These are phyloP conservation scores for Elanoides forficatus DNA, from an alignment of 2,113 vertebrate species.

Conservation along the genomic window DNA sequence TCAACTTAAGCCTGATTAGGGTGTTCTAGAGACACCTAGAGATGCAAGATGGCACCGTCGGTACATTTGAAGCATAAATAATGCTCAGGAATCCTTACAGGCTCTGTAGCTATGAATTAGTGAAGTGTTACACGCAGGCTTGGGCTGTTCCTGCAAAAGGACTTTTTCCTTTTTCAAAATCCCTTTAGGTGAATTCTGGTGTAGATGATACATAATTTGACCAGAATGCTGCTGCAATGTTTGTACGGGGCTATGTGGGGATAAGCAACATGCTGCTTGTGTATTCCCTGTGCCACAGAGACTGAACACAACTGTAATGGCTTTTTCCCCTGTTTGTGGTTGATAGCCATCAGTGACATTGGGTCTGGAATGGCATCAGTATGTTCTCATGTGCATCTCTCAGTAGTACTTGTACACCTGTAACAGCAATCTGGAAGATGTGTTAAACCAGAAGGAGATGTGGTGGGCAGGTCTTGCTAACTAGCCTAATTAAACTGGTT, in stretches of 20 bases:
- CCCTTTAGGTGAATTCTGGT: not conserved
- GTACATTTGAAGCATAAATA: not conserved
- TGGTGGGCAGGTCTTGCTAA: not conserved
- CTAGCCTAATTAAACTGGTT: not conserved
- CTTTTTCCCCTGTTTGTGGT: not conserved
- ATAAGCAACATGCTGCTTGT: not conserved
- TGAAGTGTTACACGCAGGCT: not conserved
- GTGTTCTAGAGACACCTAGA: not conserved
- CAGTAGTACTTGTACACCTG: not conserved
- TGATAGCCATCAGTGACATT: accelerated
- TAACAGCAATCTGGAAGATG: not conserved
- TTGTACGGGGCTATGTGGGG: not conserved
- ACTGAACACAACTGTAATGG: too few relatives aligned
- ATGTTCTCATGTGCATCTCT: not conserved
- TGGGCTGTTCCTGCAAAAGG: not conserved
- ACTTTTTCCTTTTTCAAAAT: not conserved
- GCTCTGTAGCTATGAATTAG: not conserved
- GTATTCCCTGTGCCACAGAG: not conserved
- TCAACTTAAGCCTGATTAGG: not conserved
- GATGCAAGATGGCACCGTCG: not conserved
- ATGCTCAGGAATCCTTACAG: not conserved
- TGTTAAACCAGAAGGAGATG: not conserved
- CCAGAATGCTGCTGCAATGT: not conserved
- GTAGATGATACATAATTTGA: not conserved
- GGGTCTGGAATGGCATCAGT: not conserved